These are phyloP conservation scores for Amazona guildingii DNA, from an alignment of 2,113 vertebrate species.

Conservation along the genomic window DNA sequence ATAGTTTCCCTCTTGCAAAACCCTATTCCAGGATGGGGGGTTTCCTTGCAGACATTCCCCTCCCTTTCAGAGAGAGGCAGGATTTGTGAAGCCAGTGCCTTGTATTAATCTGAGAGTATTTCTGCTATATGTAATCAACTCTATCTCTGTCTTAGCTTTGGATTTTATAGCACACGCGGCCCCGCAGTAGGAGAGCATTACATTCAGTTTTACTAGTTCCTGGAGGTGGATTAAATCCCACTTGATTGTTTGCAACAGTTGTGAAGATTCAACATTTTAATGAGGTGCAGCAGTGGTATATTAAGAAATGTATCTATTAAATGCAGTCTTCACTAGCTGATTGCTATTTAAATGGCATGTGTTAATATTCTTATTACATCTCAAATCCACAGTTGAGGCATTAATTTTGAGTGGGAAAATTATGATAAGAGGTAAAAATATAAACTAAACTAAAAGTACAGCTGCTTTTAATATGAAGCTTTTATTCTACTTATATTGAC, in stretches of 20 bases:
- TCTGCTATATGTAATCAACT: not conserved
- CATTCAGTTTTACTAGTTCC: not conserved
- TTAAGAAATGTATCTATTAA: constrained; percentile 37
- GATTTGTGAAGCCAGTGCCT: not conserved
- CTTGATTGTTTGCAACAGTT: constrained; percentile 39
- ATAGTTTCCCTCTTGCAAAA: not conserved
- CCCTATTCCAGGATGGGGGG: not conserved
- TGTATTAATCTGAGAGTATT: not conserved
- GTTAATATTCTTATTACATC: constrained; percentile 47
- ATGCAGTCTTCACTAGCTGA: not conserved
- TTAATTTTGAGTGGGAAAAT: constrained; percentile 41
- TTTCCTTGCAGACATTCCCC: not conserved
- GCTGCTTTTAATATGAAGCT: not conserved
- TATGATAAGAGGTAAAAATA: not conserved
- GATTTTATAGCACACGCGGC: not conserved
- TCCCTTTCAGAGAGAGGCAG: not conserved
- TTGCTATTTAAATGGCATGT: constrained; percentile 20
- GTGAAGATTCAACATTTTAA: constrained; percentile 50
- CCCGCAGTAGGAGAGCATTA: not conserved
- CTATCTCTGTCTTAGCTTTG: not conserved
- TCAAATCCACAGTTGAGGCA: not conserved
- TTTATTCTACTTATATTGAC: not conserved
- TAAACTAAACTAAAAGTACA: not conserved
- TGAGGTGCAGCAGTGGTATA: constrained; percentile 19
- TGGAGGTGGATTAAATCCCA: constrained; percentile 39